Percentiles rank a stretch among this genome's conserved stretches.
phyloP scores from a whole-genome alignment of 2,113 vertebrate genomes.

The Hoplias malabaricus region DNA sequence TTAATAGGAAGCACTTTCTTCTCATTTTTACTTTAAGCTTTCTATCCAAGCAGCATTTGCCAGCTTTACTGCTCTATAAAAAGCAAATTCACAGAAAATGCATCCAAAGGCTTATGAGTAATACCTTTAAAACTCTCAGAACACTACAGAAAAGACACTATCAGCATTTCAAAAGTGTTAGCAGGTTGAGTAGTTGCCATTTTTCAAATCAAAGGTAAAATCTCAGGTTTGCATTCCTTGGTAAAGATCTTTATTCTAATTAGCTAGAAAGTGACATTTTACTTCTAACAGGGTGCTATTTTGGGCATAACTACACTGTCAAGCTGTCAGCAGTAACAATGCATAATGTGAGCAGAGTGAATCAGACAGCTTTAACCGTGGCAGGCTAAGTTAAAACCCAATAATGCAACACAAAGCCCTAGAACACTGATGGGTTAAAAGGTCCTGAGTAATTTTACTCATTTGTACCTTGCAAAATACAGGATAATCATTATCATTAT shows the following conservation, averaged over 20 bases:
- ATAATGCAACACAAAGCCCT: conserved; percentile 19
- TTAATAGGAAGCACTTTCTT: conserved; percentile 42
- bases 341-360: conserved; percentile 44
- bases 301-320: conserved; percentile 59
- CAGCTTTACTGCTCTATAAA: conserved; percentile 18
- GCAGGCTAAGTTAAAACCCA: conserved; percentile 25
- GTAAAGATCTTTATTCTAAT: conserved; percentile 56
- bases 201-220: conserved; percentile 54
- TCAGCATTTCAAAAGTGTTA: conserved; percentile 38
- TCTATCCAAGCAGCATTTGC: conserved; percentile 41
- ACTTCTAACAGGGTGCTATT: conserved; percentile 61
- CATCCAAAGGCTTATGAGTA: conserved; percentile 47
- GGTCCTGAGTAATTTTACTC: conserved; percentile 1
- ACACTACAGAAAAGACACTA: conserved; percentile 44
- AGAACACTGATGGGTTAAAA: neutral
- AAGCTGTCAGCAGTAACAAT: conserved; percentile 57
- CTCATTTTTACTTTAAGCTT: conserved; percentile 45
- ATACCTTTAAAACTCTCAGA: conserved; percentile 43
- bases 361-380: conserved; percentile 39
- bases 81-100: conserved; percentile 27
- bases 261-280: conserved; percentile 64
- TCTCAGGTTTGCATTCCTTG: conserved; percentile 36
- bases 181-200: conserved; percentile 51
- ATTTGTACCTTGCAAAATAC: neutral
- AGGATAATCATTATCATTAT: neutral